Evolutionary conservation across 2,113 vertebrate species (phyloP), one percentile per base, ranked within the genome.

Genomic region (Camelus bactrianus): DNA sequence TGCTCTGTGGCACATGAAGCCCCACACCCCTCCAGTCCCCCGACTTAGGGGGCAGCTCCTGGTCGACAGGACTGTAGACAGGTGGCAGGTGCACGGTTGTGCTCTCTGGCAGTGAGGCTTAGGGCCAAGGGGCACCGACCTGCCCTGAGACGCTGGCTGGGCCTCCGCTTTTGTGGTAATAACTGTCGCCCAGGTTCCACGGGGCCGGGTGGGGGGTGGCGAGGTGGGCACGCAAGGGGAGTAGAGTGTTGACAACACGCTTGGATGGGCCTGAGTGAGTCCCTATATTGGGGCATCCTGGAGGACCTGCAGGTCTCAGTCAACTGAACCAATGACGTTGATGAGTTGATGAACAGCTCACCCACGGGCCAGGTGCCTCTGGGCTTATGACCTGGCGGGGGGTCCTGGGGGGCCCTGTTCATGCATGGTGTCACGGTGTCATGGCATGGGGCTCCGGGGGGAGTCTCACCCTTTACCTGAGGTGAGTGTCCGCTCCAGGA

Each of bases 101-200:
- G 35, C 19, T 8, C 26, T 14, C 69, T 9, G 56, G 38, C 0
- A 42, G 24, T 6, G 56, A 48, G 70, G 48, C 52, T 64, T 50
- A n/a, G 35, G 7, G 20, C 60, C 30, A 32, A 20, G 35, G 16
- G 69, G 52, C 17, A 32, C 52, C 32, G 32, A 50, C 32, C 52
- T 11, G 38, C 62, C 42, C n/a, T 8, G 80, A 52, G 73, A 52
- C 38, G 10, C 42, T 38, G 87, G 42, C 42, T 5, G 42, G 42
- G 38, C 32, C 26, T 38, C 24, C 22, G 32, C 38, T 64, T 11
- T 17, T 28, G 14, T 62, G 54, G 20, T 8, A 20, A 3, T n/a
- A 11, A 48, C 8, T 6, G 3, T 12, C 11, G 60, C 24, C 38
- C 0, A 12, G 14, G 7, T 28, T 48, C 7, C 0, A 6, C 13